A percentile compares a stretch with the other conserved stretches of the same genome.
phyloP scores from a whole-genome alignment of 2,113 vertebrate species.

The Columba livia region DNA sequence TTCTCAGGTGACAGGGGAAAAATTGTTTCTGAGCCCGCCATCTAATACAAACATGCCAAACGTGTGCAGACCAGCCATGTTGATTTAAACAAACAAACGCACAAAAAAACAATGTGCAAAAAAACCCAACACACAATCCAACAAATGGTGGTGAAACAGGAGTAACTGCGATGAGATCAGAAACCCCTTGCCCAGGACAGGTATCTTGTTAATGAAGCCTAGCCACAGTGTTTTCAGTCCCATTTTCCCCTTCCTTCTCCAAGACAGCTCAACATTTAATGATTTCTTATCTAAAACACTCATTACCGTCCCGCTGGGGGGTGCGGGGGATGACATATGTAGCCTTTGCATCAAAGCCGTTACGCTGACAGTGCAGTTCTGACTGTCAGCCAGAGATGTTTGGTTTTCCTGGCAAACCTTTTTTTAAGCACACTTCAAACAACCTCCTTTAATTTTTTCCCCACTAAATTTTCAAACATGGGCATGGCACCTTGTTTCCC shows the following conservation, averaged over 20 bases:
- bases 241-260: background rate
- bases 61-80: background rate
- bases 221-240: background rate
- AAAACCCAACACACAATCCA: background rate
- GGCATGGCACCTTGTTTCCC: background rate
- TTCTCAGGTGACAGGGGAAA: background rate
- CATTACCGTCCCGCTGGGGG: background rate
- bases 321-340: background rate
- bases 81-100: background rate
- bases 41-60: background rate
- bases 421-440: constrained; percentile 39
- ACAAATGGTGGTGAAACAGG: background rate
- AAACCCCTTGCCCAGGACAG: background rate
- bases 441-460: background rate
- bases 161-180: background rate
- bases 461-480: background rate
- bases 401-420: background rate
- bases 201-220: background rate
- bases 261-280: background rate
- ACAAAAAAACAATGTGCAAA: background rate
- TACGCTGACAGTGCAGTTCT: constrained; percentile 40
- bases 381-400: constrained; percentile 19
- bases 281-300: background rate
- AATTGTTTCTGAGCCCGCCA: background rate
- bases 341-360: constrained; percentile 22